Conservation (phyloP, 2,888 invertebrate genomes). For the Lottia scabra region DNA sequence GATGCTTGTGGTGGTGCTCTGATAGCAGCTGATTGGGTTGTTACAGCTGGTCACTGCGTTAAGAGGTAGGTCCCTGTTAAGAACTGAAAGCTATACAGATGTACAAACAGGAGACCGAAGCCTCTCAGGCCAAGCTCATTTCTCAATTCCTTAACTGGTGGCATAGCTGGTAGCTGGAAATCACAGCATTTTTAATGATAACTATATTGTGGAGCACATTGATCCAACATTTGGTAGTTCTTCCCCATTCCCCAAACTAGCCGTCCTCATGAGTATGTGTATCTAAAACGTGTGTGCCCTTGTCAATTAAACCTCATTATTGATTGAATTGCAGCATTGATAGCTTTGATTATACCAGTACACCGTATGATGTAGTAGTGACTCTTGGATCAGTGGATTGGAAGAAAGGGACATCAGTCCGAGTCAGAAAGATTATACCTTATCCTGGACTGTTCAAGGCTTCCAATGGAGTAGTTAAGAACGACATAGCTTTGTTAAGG, state of each 20-base stretch:
- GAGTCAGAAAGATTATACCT: constrained; percentile 18
- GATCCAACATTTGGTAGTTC: no score
- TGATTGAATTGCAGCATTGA: background rate
- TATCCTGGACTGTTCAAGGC: constrained; percentile 38
- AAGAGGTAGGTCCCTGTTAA: constrained; percentile 51
- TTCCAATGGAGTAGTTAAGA: constrained; percentile 34
- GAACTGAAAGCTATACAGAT: no score
- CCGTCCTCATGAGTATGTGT: no score
- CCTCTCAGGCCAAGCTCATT: no score
- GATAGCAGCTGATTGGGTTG: constrained; percentile 44
- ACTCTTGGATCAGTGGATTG: constrained; percentile 11
- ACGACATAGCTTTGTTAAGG: constrained; percentile 53
- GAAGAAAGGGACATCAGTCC: constrained; percentile 7
- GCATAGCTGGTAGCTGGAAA: no score
- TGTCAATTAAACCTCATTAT: background rate
- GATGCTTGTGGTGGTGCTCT: constrained; percentile 51
- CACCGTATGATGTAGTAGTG: constrained; percentile 9
- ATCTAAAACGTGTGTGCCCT: no score
- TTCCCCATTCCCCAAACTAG: no score
- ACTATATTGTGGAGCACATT: no score
- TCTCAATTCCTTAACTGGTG: no score
- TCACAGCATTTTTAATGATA: no score
- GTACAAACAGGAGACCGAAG: no score
- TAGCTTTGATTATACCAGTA: constrained; percentile 10
- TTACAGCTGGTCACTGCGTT: constrained; percentile 60